These are phyloP conservation scores for Galendromus occidentalis DNA, from an alignment of 1,140 invertebrate genomes.

Conservation along the genomic window DNA sequence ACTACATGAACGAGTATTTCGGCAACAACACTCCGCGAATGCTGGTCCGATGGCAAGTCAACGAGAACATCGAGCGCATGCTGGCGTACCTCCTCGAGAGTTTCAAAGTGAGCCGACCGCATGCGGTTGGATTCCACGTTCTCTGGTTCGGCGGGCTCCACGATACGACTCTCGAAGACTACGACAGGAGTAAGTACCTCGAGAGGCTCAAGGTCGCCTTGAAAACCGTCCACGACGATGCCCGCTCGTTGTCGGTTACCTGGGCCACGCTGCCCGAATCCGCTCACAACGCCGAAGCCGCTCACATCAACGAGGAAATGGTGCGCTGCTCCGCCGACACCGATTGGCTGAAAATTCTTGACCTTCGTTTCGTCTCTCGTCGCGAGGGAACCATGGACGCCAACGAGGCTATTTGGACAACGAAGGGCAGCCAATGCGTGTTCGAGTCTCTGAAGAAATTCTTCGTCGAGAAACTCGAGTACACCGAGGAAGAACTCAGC, in stretches of 20 bases:
- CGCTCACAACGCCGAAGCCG: background rate
- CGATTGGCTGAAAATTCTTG: background rate
- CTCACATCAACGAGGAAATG: background rate
- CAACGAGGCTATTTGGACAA: background rate
- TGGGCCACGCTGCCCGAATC: slow-evolving; percentile 7
- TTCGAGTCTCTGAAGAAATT: slow-evolving; percentile 3
- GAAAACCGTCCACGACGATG: background rate
- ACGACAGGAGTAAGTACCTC: background rate
- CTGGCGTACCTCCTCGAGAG: background rate
- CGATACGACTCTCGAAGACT: background rate
- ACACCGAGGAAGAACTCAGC: background rate
- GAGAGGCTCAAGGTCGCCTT: background rate
- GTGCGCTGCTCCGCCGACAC: background rate
- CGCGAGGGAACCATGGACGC: background rate
- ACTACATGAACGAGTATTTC: background rate
- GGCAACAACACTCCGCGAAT: background rate
- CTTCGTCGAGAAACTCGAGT: background rate
- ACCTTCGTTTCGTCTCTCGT: background rate
- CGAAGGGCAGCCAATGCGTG: background rate
- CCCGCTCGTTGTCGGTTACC: background rate
- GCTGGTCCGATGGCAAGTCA: background rate
- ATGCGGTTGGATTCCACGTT: background rate
- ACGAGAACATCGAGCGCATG: background rate
- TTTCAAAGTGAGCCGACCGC: background rate
- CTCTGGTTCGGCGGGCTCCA: slow-evolving; percentile 6